Evolutionary conservation across 2,888 invertebrate species (phyloP).

Genomic region (Hirtodrosophila trivittata): DNA sequence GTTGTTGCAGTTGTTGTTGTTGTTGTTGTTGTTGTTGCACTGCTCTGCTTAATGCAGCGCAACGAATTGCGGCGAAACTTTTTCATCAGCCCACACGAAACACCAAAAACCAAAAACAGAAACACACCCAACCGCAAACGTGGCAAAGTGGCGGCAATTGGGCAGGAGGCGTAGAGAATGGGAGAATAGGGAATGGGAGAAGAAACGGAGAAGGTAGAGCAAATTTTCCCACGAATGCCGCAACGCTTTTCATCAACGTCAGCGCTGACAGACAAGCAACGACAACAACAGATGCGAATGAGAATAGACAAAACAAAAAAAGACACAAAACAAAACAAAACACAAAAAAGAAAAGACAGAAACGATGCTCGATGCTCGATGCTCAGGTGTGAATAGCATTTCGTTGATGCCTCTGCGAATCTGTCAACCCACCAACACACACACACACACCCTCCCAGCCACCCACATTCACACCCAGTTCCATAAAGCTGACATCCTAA

Average conservation of each 20-base stretch:
- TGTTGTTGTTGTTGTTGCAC: conserved; percentile 41
- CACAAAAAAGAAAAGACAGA: not conserved
- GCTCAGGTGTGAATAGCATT: conserved; percentile 52
- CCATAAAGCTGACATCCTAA: conserved; percentile 5
- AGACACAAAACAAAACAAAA: conserved; percentile 7
- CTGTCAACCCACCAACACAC: conserved; percentile 12
- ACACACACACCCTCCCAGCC: not conserved
- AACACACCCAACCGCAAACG: conserved; percentile 55
- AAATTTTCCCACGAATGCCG: conserved; percentile 62
- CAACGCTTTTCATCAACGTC: conserved; percentile 65
- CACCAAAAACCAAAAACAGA: conserved; percentile 34
- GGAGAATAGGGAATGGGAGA: not conserved
- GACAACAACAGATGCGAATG: conserved; percentile 56
- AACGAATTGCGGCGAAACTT: conserved; percentile 73
- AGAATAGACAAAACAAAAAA: conserved; percentile 46
- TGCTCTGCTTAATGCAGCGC: conserved; percentile 70
- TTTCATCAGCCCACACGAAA: conserved; percentile 66
- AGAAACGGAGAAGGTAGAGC: conserved; percentile 10
- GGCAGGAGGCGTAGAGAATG: not conserved
- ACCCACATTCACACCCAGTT: not conserved
- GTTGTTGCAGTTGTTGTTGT: conserved; percentile 9
- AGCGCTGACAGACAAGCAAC: conserved; percentile 53
- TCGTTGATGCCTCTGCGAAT: conserved; percentile 17
- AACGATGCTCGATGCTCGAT: conserved; percentile 9
- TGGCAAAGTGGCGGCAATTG: conserved; percentile 36